phyloP scores from a whole-genome alignment of 2,888 invertebrate species.

The Smittia aterrima region DNA sequence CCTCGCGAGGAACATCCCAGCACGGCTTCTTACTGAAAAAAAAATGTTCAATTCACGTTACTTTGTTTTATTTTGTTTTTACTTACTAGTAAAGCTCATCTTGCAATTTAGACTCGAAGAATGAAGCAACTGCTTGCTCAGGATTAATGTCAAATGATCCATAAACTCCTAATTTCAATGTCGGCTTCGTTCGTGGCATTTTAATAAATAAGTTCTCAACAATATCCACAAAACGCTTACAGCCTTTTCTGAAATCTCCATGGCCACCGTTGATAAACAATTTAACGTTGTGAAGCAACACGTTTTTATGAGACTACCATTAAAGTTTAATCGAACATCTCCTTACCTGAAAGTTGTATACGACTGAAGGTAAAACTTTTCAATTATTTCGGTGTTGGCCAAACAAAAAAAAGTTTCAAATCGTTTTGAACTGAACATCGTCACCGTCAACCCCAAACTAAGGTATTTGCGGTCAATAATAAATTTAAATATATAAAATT shows the following conservation, averaged over 20 bases:
- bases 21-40: slow-evolving; percentile 50
- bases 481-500: background rate
- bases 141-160: slow-evolving; percentile 51
- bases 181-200: slow-evolving; percentile 52
- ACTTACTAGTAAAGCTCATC: slow-evolving; percentile 50
- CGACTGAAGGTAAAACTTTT: background rate
- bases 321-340: too few species aligned
- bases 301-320: too few species aligned
- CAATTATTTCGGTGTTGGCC: background rate
- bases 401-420: too few species aligned
- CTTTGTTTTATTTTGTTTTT: background rate
- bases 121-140: slow-evolving; percentile 50
- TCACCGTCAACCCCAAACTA: background rate
- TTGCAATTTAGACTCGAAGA: slow-evolving; percentile 50
- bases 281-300: background rate
- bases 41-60: background rate
- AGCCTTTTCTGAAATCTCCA: background rate
- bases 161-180: slow-evolving; percentile 50
- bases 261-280: slow-evolving; percentile 18
- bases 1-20: slow-evolving; percentile 52
- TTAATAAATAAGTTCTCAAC: background rate
- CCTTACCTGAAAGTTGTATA: too few species aligned
- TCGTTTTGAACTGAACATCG: too few species aligned
- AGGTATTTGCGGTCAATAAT: background rate
- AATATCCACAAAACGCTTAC: background rate